Conservation (phyloP, 1,140 invertebrate species). For the Oreohelix idahoensis region DNA sequence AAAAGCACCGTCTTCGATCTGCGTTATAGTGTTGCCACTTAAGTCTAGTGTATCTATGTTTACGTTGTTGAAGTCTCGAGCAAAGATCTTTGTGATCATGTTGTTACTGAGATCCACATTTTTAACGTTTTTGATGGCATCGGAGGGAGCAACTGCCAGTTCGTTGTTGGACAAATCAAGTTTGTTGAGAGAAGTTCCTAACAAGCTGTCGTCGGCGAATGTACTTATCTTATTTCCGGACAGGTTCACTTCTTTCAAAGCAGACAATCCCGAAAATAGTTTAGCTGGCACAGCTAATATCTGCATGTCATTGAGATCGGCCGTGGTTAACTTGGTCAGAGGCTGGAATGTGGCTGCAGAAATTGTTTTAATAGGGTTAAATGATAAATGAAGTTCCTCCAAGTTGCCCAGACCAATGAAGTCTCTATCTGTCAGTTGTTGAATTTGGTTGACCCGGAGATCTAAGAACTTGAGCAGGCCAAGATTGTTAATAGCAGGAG, state of each 20-base stretch:
- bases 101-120: conserved; percentile 41
- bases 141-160: conserved; percentile 48
- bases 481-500: conserved; percentile 39
- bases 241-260: conserved; percentile 47
- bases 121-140: conserved; percentile 19
- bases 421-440: conserved; percentile 34
- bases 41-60: conserved; percentile 34
- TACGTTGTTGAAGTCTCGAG: conserved; percentile 27
- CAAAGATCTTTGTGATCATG: conserved; percentile 1
- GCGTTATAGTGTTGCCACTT: conserved; percentile 3
- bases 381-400: conserved; percentile 43
- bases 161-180: conserved; percentile 54
- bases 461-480: conserved; percentile 24
- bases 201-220: conserved; percentile 43
- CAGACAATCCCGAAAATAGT: conserved; percentile 45
- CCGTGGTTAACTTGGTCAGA: conserved; percentile 38
- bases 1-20: conserved; percentile 11
- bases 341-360: conserved; percentile 44
- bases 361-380: conserved; percentile 47
- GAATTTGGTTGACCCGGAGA: conserved; percentile 18
- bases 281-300: conserved; percentile 39
- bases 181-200: conserved; percentile 43
- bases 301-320: conserved; percentile 47
- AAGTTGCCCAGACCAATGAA: conserved; percentile 51
- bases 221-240: conserved; percentile 40